Percentiles rank a stretch among this genome's conserved stretches.
Evolutionary conservation across 2,888 invertebrate species (phyloP).

Genomic region (Nebria salina): DNA sequence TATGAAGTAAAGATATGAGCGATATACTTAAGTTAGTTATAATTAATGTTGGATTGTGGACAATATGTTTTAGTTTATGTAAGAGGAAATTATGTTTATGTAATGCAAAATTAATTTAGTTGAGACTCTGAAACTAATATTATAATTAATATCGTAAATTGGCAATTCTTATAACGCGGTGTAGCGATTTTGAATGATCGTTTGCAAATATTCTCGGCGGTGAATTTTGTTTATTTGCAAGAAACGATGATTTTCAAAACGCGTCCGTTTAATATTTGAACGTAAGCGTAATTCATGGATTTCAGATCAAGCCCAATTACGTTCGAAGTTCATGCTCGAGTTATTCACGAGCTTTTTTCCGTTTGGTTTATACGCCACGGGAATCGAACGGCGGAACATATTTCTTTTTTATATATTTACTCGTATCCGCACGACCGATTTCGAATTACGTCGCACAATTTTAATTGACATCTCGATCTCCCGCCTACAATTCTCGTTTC

Average conservation of each 20-base stretch:
- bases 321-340: conserved; percentile 33
- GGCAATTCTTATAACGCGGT: too few species aligned
- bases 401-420: conserved; percentile 26
- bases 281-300: conserved; percentile 17
- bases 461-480: conserved; percentile 34
- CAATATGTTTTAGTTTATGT: too few species aligned
- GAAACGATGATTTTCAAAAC: background rate
- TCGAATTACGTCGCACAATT: conserved; percentile 24
- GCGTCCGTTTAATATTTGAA: conserved; percentile 22
- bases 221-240: background rate
- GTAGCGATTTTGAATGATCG: too few species aligned
- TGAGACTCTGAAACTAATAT: too few species aligned
- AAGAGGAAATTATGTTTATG: too few species aligned
- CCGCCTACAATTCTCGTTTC: background rate
- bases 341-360: conserved; percentile 26
- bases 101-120: too few species aligned
- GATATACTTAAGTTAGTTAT: too few species aligned
- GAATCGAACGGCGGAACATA: conserved; percentile 6
- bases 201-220: background rate
- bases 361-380: conserved; percentile 8
- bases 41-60: too few species aligned
- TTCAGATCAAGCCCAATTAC: conserved; percentile 28
- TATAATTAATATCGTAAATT: too few species aligned
- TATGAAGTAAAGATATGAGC: too few species aligned
- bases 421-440: conserved; percentile 25